phyloP scores from a whole-genome alignment of 2,797 vertebrate species.

The Acomys russatus region DNA sequence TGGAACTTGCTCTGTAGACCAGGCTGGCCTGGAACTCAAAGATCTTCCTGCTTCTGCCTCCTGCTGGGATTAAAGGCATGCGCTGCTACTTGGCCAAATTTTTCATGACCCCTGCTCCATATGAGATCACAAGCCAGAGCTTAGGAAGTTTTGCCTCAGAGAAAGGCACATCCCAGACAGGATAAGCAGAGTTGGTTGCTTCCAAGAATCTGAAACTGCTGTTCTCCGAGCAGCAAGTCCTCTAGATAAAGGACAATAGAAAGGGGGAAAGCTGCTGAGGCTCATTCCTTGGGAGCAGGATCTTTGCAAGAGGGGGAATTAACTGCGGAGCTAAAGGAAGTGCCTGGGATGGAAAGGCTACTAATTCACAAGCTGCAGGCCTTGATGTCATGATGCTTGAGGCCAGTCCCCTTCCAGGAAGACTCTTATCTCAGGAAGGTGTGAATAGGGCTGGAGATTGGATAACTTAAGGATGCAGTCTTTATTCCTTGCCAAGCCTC shows the following conservation, averaged over 20 bases:
- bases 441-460: neutral
- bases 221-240: neutral
- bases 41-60: neutral
- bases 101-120: neutral
- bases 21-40: neutral
- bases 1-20: neutral
- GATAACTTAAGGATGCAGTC: neutral
- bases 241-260: neutral
- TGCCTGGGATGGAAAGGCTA: slow-evolving; percentile 3
- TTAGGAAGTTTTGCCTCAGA: neutral
- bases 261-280: neutral
- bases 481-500: neutral
- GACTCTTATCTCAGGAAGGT: slow-evolving; percentile 6
- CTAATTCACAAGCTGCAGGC: slow-evolving; percentile 6
- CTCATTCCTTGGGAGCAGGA: neutral
- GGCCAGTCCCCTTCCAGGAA: neutral
- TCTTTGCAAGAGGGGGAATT: slow-evolving; percentile 20
- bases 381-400: neutral
- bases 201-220: neutral
- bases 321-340: neutral
- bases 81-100: neutral
- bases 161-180: neutral
- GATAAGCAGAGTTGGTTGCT: neutral
- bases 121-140: neutral
- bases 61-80: neutral